Evolutionary conservation across 1,140 invertebrate species (phyloP), one percentile per base, ranked within the genome.

Genomic region (Polypedilum pembai): DNA sequence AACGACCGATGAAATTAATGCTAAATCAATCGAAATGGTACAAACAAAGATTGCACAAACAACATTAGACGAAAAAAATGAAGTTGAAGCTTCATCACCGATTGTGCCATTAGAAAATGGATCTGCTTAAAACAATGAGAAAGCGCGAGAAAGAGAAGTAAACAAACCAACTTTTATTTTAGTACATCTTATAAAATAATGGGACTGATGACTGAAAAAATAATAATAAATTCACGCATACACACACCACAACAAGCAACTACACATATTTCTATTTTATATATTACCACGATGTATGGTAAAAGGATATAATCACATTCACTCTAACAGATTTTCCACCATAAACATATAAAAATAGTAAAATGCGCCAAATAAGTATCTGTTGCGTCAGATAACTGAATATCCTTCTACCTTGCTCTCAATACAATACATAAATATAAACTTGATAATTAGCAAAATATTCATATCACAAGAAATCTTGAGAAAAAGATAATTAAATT

Each of bases 101-200:
- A 7, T 21, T 20, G 65, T 69, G 65, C 65, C 65, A 69, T 69
- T 69, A 69, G 65, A 69, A 69, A 69, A 69, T 69, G 65, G 65
- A 69, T 69, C 65, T 69, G 65, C 65, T 18, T 69, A 69, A 69
- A 69, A 21, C 8, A 20, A 8, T 56, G 8, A 56, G 45, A n/a
- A 56, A 56, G n/a, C n/a, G 12, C 12, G n/a, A n/a, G 12, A 15
- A 56, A 56, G 10, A 41, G 10, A 41, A 41, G 10, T 41, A 10
- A 41, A 45, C 3, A 45, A 45, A 56, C 8, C n/a, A n/a, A n/a
- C 12, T 56, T 56, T 56, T 12, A 12, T 56, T 56, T 56, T 56
- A 56, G 15, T n/a, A 56, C n/a, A 56, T 56, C 4, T 56, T 56
- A n/a, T 56, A n/a, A 56, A 56, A 56, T 56, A 12, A 56, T 56